Evolutionary conservation across 2,888 invertebrate species (phyloP).

Genomic region (Brassicogethes aeneus): DNA sequence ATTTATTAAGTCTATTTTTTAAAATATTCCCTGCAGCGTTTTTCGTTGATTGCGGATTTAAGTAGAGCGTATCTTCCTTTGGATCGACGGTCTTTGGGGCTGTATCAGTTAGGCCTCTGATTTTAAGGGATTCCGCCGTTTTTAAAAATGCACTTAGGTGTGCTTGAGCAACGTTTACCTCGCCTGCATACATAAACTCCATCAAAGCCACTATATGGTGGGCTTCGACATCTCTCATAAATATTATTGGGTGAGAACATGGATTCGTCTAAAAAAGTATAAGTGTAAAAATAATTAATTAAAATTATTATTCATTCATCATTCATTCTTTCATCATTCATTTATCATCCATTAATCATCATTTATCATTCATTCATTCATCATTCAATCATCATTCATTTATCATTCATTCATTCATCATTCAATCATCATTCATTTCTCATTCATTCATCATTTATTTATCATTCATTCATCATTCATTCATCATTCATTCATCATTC

Average conservation of each 20-base stretch:
- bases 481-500: too few species aligned
- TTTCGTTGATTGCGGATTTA: conserved; percentile 27
- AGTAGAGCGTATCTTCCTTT: conserved; percentile 38
- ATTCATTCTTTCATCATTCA: too few species aligned
- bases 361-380: too few species aligned
- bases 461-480: too few species aligned
- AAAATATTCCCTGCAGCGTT: conserved; percentile 14
- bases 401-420: too few species aligned
- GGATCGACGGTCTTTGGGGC: conserved; percentile 37
- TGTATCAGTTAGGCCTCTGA: conserved; percentile 67
- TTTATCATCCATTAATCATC: too few species aligned
- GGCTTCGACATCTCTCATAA: conserved; percentile 75
- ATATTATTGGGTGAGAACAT: conserved; percentile 77
- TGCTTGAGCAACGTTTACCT: conserved; percentile 74
- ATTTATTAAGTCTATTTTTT: conserved; percentile 17
- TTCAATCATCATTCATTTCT: too few species aligned
- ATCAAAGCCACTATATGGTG: conserved; percentile 67
- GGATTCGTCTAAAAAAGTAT: conserved; percentile 64
- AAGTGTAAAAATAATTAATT: neutral
- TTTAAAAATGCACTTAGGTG: conserved; percentile 66
- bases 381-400: too few species aligned
- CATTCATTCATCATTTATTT: too few species aligned
- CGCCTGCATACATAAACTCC: conserved; percentile 81
- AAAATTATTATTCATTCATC: too few species aligned
- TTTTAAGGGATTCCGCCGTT: conserved; percentile 71